These are phyloP conservation scores for Takifugu flavidus DNA, from an alignment of 2,113 vertebrate genomes.

Conservation along the genomic window DNA sequence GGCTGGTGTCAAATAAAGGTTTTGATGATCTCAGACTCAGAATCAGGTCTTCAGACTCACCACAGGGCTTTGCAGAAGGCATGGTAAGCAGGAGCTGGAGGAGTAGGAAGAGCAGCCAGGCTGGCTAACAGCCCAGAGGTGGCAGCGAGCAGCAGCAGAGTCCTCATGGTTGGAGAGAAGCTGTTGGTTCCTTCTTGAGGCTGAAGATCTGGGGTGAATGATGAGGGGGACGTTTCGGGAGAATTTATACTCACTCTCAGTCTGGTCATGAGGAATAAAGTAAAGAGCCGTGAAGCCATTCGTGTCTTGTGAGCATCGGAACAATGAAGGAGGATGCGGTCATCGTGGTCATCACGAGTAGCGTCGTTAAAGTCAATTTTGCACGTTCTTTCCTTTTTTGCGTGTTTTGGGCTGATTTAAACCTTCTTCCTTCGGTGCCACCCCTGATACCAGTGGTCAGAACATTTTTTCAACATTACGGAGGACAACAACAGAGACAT, in stretches of 20 bases:
- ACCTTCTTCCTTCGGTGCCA: no score
- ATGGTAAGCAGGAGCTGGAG: conserved; percentile 18
- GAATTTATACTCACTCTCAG: conserved; percentile 14
- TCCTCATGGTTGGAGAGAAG: conserved; percentile 19
- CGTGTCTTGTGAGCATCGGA: neutral
- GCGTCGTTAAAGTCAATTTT: no score
- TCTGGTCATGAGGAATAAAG: conserved; percentile 10
- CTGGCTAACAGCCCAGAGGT: conserved; percentile 32
- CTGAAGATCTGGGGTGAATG: neutral
- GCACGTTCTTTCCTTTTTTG: no score
- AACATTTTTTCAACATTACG: no score
- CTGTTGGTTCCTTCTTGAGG: neutral
- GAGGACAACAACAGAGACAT: no score
- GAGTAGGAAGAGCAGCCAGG: conserved; percentile 1
- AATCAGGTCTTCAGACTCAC: conserved; percentile 5
- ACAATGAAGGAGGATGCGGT: no score
- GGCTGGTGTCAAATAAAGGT: neutral
- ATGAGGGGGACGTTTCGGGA: no score
- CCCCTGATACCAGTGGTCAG: no score
- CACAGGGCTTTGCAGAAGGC: conserved; percentile 46
- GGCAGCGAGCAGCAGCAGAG: conserved; percentile 32
- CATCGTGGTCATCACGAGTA: no score
- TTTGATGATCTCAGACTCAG: neutral
- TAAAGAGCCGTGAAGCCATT: conserved; percentile 18
- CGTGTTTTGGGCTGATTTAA: no score